Evolutionary conservation across 1,140 invertebrate species (phyloP).

Genomic region (Papilio polytes): DNA sequence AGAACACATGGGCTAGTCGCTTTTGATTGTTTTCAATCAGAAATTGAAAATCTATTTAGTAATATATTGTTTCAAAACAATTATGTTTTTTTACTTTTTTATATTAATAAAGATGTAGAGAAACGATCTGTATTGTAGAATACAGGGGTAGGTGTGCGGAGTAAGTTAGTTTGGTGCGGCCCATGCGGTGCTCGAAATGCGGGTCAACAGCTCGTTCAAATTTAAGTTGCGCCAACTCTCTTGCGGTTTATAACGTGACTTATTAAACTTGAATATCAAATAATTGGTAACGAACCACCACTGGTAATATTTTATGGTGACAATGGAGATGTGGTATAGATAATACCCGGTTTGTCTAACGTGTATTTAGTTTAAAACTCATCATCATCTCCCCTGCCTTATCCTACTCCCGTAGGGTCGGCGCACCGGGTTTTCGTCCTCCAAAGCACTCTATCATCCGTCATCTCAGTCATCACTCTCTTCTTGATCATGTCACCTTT

Average conservation of each 20-base stretch:
- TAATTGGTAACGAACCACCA: not conserved
- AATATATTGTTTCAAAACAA: too few relatives aligned
- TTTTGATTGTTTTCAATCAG: too few relatives aligned
- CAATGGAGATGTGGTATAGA: not conserved
- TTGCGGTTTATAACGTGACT: conserved; percentile 12
- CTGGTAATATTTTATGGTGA: not conserved
- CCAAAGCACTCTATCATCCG: too few relatives aligned
- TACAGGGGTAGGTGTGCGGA: not conserved
- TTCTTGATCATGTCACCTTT: too few relatives aligned
- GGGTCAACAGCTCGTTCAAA: conserved; percentile 13
- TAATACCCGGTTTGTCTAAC: not conserved
- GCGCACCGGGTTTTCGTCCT: too few relatives aligned
- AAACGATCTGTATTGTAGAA: not conserved
- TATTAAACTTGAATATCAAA: conserved; percentile 12
- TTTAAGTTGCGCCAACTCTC: conserved; percentile 3
- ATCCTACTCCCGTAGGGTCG: too few relatives aligned
- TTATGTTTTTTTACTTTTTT: not conserved
- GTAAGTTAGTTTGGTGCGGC: conserved; percentile 15
- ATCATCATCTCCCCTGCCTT: too few relatives aligned
- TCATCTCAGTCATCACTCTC: too few relatives aligned
- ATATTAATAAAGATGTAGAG: not conserved
- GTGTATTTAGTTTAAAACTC: not conserved
- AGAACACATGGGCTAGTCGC: too few relatives aligned
- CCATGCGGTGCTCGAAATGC: conserved; percentile 7
- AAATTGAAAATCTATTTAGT: too few relatives aligned